Evolutionary conservation across 2,888 invertebrate genomes (phyloP), one percentile per base, ranked within the genome.

Genomic region (Tinea trinotella): DNA sequence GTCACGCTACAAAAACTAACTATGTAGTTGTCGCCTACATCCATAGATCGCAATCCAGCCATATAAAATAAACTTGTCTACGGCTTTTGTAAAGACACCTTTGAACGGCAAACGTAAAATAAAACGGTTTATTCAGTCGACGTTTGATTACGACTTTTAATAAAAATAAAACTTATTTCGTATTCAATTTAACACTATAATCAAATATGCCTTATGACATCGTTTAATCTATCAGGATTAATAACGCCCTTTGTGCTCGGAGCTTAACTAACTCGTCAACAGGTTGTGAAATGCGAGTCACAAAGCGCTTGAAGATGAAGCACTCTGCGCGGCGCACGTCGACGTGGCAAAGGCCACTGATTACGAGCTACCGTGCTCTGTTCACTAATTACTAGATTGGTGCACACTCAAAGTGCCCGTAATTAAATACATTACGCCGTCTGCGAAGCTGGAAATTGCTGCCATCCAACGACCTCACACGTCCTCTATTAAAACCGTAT

Each of bases 311-410:
- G 63, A 67, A 69, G 72, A 67, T 64, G 63, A 73, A 68, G 71
- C 71, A 71, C 73, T 70, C 75, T 18, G 48, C 72, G 69, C 67
- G 71, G 72, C 72, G 74, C n/a, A n/a, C 75, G 74, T 70, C 71
- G 71, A 70, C 68, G 67, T 64, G 65, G 70, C 74, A 78, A 81
- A 81, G 79, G 76, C 72, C 71, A 68, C 80, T 79, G 79, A 81
- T 81, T 84, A 78, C 76, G 73, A 71, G 68, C 60, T 68, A 70
- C 63, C 67, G 53, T 34, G 67, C 74, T 70, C 73, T 75, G 71
- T 74, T 74, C 73, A 68, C 68, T 83, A 83, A 83, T 84, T 83
- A 75, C 76, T 72, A 80, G 75, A 82, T 79, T 79, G 77, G 73
- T 68, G 75, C 72, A 76, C 74, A 69, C 71, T 75, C 71, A 62